Evolutionary conservation across 2,888 invertebrate genomes (phyloP), one percentile per base, ranked within the genome.

Genomic region (Scelioninae gen. 2): DNA sequence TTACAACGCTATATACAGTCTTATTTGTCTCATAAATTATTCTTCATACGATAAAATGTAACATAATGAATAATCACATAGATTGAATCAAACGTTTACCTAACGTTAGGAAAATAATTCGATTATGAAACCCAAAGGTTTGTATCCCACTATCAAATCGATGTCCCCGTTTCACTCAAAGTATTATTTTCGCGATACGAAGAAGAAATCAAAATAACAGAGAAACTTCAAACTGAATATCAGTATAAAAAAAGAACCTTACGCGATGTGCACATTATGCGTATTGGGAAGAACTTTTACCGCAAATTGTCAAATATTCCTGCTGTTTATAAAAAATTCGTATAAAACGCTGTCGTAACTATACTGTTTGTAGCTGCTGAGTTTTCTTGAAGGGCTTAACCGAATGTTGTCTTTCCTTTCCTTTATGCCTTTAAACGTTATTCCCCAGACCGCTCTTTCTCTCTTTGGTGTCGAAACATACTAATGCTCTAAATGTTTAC

Each of bases 261-360:
- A 52, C 71, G 75, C 77, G 70, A 78, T 74, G 72, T 61, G 74
- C 48, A n/a, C n/a, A 60, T 65, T 78, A 79, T 73, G 75, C 74
- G 75, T 78, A 76, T 76, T 78, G 76, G 80, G 81, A 82, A 81
- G 81, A 82, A 80, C 80, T 74, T 78, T 77, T 71, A 65, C 75
- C 77, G 64, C 78, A 58, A 73, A 71, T 76, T 75, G 76, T 73
- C 55, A 64, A 76, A 72, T 45, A 74, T 70, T 77, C 58, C 61
- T 76, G 72, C 77, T 55, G 79, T 78, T 78, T 67, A 80, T 81
- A 79, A 67, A 81, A 79, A 81, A 79, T 77, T 78, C 76, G 67
- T 76, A 75, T 77, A 75, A 76, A 75, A 80, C 75, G 77, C 71
- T 69, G 61, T 73, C 39, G 37, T 75, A 76, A 69, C 73, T 74